Evolutionary conservation across 2,113 vertebrate genomes (phyloP), one percentile per base, ranked within the genome.

Genomic region (Bostrychus sinensis): DNA sequence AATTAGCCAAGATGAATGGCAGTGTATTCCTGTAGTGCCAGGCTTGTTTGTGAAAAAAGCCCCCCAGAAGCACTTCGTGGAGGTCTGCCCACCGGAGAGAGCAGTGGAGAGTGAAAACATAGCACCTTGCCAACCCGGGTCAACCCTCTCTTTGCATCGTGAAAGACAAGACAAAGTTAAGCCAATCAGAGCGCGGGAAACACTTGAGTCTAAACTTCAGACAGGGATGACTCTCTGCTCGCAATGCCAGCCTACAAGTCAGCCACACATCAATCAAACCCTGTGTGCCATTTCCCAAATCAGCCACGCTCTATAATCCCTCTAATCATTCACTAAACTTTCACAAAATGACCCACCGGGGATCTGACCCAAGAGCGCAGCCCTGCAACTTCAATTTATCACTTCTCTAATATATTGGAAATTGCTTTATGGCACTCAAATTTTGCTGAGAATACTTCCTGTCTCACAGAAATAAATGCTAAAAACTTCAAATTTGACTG

Each of bases 1-100:
- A 89, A 89, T 88, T 90, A 89, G 79, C 60, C 38, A 78, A 85
- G 87, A 89, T 78, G 77, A 84, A 90, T 80, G 70, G 75, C 73
- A 2, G 66, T 22, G 56, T 48, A 67, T 66, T 74, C 63, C 70
- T 32, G 59, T 64, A 55, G 75, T 50, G 61, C 71, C 68, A 70
- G 70, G 43, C 30, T 67, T 78, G 87, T 89, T 88, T 86, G 69
- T 60, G 72, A 30, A 42, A 64, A 58, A 65, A 32, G 26, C 48
- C 48, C 48, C 5, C 14, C 14, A 39, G 57, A 41, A 54, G 10
- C 12, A 22, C 38, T 19, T 25, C 38, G 64, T 77, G 66, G 63
- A 65, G 30, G 34, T 30, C 56, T 77, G 80, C 68, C 70, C 73
- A 67, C 17, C 46, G 54, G 57, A 72, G 12, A 14, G 43, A 61